phyloP scores from a whole-genome alignment of 37 sponge, comb jelly and placozoan species.

The Cliona cf. orientalis region DNA sequence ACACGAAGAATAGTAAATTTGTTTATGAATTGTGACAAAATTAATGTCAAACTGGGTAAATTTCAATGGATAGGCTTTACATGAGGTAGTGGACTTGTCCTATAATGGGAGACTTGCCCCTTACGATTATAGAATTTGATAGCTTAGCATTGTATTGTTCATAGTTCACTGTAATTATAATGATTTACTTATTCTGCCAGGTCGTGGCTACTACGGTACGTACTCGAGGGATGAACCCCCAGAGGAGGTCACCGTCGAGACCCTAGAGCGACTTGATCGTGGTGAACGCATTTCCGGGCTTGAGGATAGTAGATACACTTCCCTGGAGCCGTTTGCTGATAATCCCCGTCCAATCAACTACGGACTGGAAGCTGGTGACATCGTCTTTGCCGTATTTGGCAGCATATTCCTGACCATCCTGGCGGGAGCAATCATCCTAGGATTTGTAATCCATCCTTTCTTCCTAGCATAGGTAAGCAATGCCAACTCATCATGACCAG shows the following conservation, averaged over 20 bases:
- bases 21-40: neutral
- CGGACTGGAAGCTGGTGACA: constrained; percentile 70
- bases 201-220: too few relatives aligned
- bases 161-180: too few relatives aligned
- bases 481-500: neutral
- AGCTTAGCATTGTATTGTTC: neutral
- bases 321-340: constrained; percentile 22
- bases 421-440: constrained; percentile 38
- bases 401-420: constrained; percentile 42
- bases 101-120: too few relatives aligned
- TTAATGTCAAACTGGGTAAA: too few relatives aligned
- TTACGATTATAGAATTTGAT: neutral
- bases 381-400: constrained; percentile 70
- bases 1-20: neutral
- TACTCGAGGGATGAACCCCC: too few relatives aligned
- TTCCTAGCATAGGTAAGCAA: constrained; percentile 32
- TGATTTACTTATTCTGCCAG: neutral
- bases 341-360: constrained; percentile 79
- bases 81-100: too few relatives aligned
- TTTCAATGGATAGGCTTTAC: too few relatives aligned
- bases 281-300: too few relatives aligned
- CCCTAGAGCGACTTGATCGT: too few relatives aligned
- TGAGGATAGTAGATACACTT: too few relatives aligned
- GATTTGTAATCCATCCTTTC: constrained; percentile 75
- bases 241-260: neutral